A percentile compares a stretch with the other conserved stretches of the same genome.
These are phyloP conservation scores for Galbula dea DNA, from an alignment of 2,113 vertebrate species.

Conservation along the genomic window DNA sequence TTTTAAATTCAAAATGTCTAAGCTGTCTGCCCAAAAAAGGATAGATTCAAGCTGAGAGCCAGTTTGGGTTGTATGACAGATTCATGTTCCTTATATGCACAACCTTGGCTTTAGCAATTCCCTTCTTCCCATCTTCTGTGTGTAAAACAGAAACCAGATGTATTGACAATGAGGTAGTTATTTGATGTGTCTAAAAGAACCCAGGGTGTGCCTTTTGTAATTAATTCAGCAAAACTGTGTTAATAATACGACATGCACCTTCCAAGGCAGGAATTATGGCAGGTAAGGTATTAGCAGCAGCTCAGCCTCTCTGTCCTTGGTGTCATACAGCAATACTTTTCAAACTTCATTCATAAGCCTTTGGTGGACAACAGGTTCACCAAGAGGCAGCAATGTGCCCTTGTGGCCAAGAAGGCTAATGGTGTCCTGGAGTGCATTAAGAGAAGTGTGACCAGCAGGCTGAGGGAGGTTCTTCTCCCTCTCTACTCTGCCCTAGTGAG, in stretches of 20 bases:
- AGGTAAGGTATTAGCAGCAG: neutral
- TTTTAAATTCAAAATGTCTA: neutral
- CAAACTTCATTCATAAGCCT: neutral
- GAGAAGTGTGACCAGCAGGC: too few species aligned
- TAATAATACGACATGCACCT: neutral
- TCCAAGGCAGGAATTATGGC: neutral
- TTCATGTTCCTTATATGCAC: neutral
- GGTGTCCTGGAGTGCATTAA: too few species aligned
- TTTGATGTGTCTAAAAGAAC: neutral
- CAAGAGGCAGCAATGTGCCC: too few species aligned
- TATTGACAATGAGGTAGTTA: neutral
- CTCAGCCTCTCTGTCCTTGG: neutral
- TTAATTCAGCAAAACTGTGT: neutral
- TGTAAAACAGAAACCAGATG: constrained; percentile 7
- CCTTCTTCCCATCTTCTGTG: neutral
- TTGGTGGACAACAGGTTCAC: too few species aligned
- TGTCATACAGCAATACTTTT: fast-evolving
- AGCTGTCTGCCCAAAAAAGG: neutral
- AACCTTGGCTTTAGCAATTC: neutral
- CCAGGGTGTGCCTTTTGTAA: neutral
- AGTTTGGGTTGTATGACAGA: neutral
- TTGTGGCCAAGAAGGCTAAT: too few species aligned
- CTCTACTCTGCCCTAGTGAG: too few species aligned
- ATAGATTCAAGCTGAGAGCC: neutral
- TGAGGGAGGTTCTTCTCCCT: too few species aligned